Base-by-base conservation (phyloP, 37 sponge, comb jelly and placozoan species). In the Chondrosia reniformis region DNA sequence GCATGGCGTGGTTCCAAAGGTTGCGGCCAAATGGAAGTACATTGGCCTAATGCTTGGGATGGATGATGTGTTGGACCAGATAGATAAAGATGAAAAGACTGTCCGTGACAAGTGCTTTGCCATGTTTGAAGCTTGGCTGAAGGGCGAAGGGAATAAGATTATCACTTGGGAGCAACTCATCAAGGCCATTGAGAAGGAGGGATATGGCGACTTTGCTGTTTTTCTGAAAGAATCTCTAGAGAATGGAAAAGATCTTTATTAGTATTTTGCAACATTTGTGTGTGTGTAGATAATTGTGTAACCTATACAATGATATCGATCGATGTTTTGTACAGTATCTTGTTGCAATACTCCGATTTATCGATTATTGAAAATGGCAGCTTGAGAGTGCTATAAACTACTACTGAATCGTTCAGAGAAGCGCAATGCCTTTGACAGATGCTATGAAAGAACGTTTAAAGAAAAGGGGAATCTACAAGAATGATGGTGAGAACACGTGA, bases 401-500 rank as follows among this genome's bases (percentile, higher is more conserved):
- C n/a, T n/a, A n/a, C n/a, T n/a, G n/a, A n/a, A n/a, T n/a, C n/a
- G n/a, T n/a, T n/a, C n/a, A n/a, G n/a, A n/a, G n/a, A n/a, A n/a
- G n/a, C n/a, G n/a, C n/a, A n/a, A 69, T 69, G 72, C 72, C 72
- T 13, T 44, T 69, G 21, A 69, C 72, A 1, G 72, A 69, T 1
- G n/a, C 72, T 24, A 69, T 69, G 72, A 36, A 38, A 25, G 72
- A 69, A 44, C 32, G 72, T 24, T 69, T 69, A 40, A 69, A 69
- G 72, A 69, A 69, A 7, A 37, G 72, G n/a, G 72, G 72, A 24
- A 31, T 69, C 36, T 24, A 43, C 7, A 59, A 59, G 61, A 30
- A 13, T 19, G 61, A 59, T 6, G 61, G 61, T 59, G 61, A 59
- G 61, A 6, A 19, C 28, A 7, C 28, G n/a, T 15, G 15, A 15